Evolutionary conservation across 2,888 invertebrate species (phyloP).

Genomic region (Proisotoma minuta): DNA sequence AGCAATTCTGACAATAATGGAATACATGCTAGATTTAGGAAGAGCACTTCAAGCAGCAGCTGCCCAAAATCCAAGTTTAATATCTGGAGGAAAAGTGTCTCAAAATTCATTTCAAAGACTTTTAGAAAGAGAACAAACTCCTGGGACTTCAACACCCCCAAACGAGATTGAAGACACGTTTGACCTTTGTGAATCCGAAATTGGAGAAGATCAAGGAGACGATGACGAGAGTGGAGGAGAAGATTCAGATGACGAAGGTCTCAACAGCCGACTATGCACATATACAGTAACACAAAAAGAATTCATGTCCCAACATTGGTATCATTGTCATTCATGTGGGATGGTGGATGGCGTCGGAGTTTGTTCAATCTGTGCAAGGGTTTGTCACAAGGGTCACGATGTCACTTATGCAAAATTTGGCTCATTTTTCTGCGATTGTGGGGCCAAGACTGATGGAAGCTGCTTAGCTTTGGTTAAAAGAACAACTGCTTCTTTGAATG

Average conservation of each 20-base stretch:
- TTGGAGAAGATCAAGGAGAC: conserved; percentile 79
- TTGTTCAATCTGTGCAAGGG: conserved; percentile 93
- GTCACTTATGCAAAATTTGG: conserved; percentile 96
- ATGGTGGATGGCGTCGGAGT: conserved; percentile 99
- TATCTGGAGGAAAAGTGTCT: conserved; percentile 5
- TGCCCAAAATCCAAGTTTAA: conserved; percentile 18
- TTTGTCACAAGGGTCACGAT: conserved; percentile 94
- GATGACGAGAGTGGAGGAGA: conserved; percentile 84
- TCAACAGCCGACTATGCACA: conserved; percentile 88
- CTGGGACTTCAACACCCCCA: conserved; percentile 41
- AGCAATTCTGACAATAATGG: conserved; percentile 37
- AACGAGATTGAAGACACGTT: conserved; percentile 47
- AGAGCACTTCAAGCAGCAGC: conserved; percentile 35
- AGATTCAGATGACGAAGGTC: conserved; percentile 85
- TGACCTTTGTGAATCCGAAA: conserved; percentile 65
- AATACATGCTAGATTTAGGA: conserved; percentile 47
- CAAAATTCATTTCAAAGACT: conserved; percentile 21
- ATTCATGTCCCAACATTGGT: conserved; percentile 97
- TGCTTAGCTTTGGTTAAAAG: conserved; percentile 55
- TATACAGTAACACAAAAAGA: conserved; percentile 95
- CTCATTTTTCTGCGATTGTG: conserved; percentile 99
- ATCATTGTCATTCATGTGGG: conserved; percentile 97
- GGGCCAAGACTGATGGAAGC: conserved; percentile 84
- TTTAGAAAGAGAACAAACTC: conserved; percentile 37
- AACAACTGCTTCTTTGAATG: conserved; percentile 23